These are phyloP conservation scores for Parauchenoglanis punctatus DNA, from an alignment of 2,797 vertebrate genomes.

Conservation along the genomic window DNA sequence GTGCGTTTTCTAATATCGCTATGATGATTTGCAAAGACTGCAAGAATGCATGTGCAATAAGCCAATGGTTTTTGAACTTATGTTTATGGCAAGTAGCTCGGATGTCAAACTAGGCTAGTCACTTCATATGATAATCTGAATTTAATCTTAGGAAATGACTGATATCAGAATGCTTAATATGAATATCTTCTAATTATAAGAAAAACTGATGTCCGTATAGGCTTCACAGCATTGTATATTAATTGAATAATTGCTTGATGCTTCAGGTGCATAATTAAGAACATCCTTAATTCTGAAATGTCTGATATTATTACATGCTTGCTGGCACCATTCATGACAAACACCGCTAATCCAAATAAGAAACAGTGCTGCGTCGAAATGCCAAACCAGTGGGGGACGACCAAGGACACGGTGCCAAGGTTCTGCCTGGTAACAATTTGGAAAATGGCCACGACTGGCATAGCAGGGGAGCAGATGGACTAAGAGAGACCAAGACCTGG, in stretches of 20 bases:
- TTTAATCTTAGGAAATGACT: neutral
- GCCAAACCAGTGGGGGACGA: conserved; percentile 17
- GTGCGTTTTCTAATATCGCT: neutral
- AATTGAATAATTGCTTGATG: neutral
- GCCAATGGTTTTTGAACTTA: neutral
- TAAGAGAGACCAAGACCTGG: conserved; percentile 11
- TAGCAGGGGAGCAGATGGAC: conserved; percentile 48
- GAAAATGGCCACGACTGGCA: conserved; percentile 26
- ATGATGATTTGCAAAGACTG: too few relatives aligned
- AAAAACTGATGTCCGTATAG: neutral
- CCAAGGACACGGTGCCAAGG: conserved; percentile 38
- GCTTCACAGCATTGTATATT: neutral
- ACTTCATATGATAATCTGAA: neutral
- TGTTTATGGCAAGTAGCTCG: neutral
- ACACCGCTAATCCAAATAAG: conserved; percentile 8
- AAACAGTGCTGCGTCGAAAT: neutral
- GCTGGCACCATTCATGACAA: neutral
- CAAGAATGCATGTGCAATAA: neutral
- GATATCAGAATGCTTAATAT: neutral
- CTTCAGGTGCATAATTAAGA: neutral
- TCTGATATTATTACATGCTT: neutral
- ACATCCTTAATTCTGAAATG: neutral
- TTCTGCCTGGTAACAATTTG: conserved; percentile 35
- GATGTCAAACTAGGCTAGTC: neutral
- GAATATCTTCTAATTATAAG: neutral